Base-by-base conservation (phyloP, 2,888 invertebrate species). In the Archaeoteleia sp. region DNA sequence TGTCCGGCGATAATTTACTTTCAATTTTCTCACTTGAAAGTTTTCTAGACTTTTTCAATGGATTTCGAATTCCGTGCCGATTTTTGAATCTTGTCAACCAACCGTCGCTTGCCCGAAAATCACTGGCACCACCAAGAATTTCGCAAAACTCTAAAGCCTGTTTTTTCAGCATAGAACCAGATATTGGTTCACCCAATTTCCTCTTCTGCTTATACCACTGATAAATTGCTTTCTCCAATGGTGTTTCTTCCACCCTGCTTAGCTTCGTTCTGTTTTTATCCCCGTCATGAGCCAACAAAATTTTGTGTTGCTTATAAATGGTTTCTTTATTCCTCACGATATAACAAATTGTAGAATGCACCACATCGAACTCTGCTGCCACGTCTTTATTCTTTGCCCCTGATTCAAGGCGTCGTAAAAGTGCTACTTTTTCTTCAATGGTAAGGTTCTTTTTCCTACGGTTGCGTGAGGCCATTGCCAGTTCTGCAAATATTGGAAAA, bases 1-100 rank as follows among this genome's bases (percentile, higher is more conserved):
- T 8, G 12, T 39, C 17, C 17, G 29, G 14, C 34, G 58, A 66
- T 20, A 23, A 14, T 2, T 29, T 6, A 13, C 37, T 29, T 1
- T 23, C 53, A 3, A 45, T 53, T 13, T 4, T 0, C 17, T 63
- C 30, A 7, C 35, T 32, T 2, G 62, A 40, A n/a, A 46, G 32
- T 42, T 49, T 40, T 45, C 63, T 54, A 4, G 54, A 43, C 4
- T 37, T 48, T 12, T 54, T 55, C 20, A n/a, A n/a, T n/a, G 27
- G 1, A n/a, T 53, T 20, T 30, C 62, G 48, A 12, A 72, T 55
- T 10, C 70, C 66, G 14, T 70, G 67, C 13, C 70, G 34, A 1
- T 23, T 30, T 40, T 72, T 70, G 49, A 61, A 71, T 27, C 55
- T 35, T 6, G 10, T 10, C 1, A 71, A 29, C 65, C 67, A 74